Conservation (phyloP, 2,797 vertebrate genomes). For the Bryconaethiops microstoma region DNA sequence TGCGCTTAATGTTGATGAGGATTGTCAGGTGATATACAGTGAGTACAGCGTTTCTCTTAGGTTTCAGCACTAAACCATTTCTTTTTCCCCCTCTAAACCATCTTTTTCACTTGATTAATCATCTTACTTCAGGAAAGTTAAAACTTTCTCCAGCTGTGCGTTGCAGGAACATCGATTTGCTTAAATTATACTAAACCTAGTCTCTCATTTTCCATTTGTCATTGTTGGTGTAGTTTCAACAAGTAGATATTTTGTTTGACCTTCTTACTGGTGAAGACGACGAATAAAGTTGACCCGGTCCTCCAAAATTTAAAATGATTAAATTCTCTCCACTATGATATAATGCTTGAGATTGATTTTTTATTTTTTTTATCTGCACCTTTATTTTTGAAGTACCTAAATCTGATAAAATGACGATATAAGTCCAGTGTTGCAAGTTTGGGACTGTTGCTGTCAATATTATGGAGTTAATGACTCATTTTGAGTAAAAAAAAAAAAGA, state of each 20-base stretch:
- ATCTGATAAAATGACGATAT: no score
- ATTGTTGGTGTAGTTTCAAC: slow-evolving; percentile 38
- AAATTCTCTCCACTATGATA: neutral
- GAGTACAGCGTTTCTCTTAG: slow-evolving; percentile 30
- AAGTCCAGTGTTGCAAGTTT: no score
- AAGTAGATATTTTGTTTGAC: slow-evolving; percentile 8
- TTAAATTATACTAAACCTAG: slow-evolving; percentile 11
- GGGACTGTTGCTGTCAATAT: neutral
- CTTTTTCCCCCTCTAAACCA: neutral
- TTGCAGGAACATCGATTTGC: slow-evolving; percentile 44
- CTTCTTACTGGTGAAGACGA: neutral
- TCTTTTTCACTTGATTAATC: slow-evolving; percentile 44
- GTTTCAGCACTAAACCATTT: slow-evolving; percentile 10
- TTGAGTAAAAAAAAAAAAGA: neutral
- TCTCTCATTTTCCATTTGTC: slow-evolving; percentile 37
- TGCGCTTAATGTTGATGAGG: slow-evolving; percentile 34
- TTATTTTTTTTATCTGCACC: neutral
- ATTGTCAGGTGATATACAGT: slow-evolving; percentile 35
- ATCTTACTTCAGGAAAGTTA: slow-evolving; percentile 45
- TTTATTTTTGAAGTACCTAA: no score
- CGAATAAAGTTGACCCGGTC: neutral
- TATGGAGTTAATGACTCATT: no score
- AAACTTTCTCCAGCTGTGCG: slow-evolving; percentile 50
- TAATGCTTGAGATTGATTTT: neutral
- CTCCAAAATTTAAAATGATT: neutral